phyloP scores from a whole-genome alignment of 2,888 invertebrate genomes.

The Mythimna loreyi region DNA sequence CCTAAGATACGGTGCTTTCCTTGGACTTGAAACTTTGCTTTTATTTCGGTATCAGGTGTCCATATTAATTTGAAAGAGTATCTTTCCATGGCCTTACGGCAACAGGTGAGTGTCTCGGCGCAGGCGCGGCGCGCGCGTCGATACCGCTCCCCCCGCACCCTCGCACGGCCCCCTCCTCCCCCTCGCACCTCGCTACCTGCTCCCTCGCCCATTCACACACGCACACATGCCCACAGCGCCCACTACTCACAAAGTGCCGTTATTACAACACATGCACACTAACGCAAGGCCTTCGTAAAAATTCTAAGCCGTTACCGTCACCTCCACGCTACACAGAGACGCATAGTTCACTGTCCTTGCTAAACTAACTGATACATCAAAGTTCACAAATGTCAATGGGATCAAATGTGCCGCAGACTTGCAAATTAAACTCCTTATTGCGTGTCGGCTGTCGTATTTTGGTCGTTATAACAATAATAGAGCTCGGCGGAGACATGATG shows the following conservation, averaged over 20 bases:
- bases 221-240: conserved; percentile 81
- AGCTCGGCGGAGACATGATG: conserved; percentile 38
- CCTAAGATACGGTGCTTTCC: conserved; percentile 61
- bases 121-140: conserved; percentile 88
- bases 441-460: conserved; percentile 52
- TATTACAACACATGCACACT: conserved; percentile 58
- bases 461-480: conserved; percentile 50
- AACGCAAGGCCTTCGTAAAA: conserved; percentile 56
- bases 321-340: conserved; percentile 40
- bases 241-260: conserved; percentile 53
- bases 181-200: conserved; percentile 68
- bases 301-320: conserved; percentile 52
- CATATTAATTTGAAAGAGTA: conserved; percentile 88
- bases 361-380: conserved; percentile 44
- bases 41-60: conserved; percentile 88
- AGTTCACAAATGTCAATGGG: conserved; percentile 50
- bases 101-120: conserved; percentile 87
- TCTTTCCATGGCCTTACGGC: conserved; percentile 88
- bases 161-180: conserved; percentile 67
- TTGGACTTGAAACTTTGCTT: conserved; percentile 76
- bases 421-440: conserved; percentile 55
- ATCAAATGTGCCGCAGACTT: conserved; percentile 55
- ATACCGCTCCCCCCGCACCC: conserved; percentile 80
- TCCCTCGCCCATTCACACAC: conserved; percentile 86
- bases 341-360: conserved; percentile 52